Evolutionary conservation across 2,888 invertebrate species (phyloP).

Genomic region (Actias luna): DNA sequence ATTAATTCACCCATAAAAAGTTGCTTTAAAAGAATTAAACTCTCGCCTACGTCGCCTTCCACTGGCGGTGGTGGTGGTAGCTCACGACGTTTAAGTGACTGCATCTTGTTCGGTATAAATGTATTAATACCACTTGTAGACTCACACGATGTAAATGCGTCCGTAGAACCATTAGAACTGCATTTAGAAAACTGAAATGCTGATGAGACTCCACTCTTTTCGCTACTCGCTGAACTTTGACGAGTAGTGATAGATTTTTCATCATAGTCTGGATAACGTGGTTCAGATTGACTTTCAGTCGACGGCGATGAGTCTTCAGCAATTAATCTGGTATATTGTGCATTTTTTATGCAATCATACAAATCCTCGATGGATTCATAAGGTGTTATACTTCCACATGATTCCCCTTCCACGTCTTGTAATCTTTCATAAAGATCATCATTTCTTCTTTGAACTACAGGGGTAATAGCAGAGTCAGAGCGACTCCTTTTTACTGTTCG

Average conservation of each 20-base stretch:
- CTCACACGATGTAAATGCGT: slow-evolving; percentile 73
- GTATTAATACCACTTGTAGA: slow-evolving; percentile 73
- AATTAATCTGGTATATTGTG: slow-evolving; percentile 64
- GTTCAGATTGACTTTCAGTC: slow-evolving; percentile 69
- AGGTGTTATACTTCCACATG: slow-evolving; percentile 73
- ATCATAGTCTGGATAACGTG: slow-evolving; percentile 69
- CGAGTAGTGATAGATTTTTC: slow-evolving; percentile 67
- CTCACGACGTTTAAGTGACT: slow-evolving; percentile 64
- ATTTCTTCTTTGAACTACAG: slow-evolving; percentile 57
- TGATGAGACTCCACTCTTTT: slow-evolving; percentile 74
- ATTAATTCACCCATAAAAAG: slow-evolving; percentile 85
- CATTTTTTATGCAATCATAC: slow-evolving; percentile 76
- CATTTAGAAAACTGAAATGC: slow-evolving; percentile 78
- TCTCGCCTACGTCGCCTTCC: slow-evolving; percentile 60
- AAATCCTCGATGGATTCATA: slow-evolving; percentile 78
- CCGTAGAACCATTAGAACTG: slow-evolving; percentile 73
- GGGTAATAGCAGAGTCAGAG: slow-evolving; percentile 74
- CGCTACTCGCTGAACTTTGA: slow-evolving; percentile 74
- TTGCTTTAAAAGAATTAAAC: slow-evolving; percentile 75
- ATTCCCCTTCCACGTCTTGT: slow-evolving; percentile 63
- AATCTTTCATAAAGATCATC: slow-evolving; percentile 74
- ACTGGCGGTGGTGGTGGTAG: slow-evolving; percentile 65
- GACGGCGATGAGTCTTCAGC: slow-evolving; percentile 71
- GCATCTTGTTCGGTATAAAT: slow-evolving; percentile 62
- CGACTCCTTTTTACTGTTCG: slow-evolving; percentile 70